Evolutionary conservation across 2,797 vertebrate genomes (phyloP).

Genomic region (Buceros bicornis): DNA sequence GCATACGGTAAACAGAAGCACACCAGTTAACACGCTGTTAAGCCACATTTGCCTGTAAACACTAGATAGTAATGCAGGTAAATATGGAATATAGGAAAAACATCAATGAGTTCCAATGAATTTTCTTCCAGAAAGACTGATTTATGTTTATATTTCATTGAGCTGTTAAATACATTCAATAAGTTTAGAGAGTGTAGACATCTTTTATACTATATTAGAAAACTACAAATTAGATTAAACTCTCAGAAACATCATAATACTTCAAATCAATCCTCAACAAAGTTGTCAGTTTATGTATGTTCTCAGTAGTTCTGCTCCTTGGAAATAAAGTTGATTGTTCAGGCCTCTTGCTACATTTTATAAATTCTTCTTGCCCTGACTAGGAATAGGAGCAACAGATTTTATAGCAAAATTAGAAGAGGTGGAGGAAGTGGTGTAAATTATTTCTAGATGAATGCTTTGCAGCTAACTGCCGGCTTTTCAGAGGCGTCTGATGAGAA

Average conservation of each 20-base stretch:
- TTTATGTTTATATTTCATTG: background rate
- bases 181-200: background rate
- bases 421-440: background rate
- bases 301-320: background rate
- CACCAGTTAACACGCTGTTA: background rate
- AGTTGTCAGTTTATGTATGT: background rate
- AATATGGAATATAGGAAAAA: background rate
- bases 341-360: background rate
- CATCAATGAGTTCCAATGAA: background rate
- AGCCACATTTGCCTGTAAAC: background rate
- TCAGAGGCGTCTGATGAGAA: background rate
- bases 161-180: background rate
- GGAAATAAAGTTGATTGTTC: background rate
- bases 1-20: background rate
- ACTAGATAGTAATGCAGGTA: background rate
- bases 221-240: background rate
- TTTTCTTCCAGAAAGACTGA: background rate
- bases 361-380: background rate
- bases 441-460: background rate
- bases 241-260: background rate
- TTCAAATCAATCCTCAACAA: background rate
- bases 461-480: background rate
- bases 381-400: background rate
- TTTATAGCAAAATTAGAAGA: background rate
- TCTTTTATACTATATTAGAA: background rate